Evolutionary conservation across 2,797 vertebrate species (phyloP).

Genomic region (Chrysocyon brachyurus): DNA sequence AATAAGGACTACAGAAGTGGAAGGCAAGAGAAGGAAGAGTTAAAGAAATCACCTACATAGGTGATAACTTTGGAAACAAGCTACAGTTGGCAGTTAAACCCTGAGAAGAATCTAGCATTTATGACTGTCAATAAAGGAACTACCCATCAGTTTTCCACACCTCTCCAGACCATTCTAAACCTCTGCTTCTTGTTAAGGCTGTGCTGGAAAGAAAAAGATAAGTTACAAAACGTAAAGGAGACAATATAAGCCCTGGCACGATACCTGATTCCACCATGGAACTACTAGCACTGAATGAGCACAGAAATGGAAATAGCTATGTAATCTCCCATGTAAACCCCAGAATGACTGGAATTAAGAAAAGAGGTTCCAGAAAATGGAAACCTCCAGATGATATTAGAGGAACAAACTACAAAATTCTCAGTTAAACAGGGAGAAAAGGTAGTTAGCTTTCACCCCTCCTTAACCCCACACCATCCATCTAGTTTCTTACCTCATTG

Average conservation of each 20-base stretch:
- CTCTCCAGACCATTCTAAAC: neutral
- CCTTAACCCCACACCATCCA: neutral
- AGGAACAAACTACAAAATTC: slow-evolving; percentile 34
- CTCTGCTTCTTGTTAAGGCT: slow-evolving; percentile 52
- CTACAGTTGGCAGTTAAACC: slow-evolving; percentile 39
- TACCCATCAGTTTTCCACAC: slow-evolving; percentile 14
- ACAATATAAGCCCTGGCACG: neutral
- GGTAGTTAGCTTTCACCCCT: neutral
- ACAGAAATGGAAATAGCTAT: neutral
- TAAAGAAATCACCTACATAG: slow-evolving; percentile 21
- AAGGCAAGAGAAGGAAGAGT: neutral
- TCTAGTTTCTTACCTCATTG: slow-evolving; percentile 93
- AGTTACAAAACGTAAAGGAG: slow-evolving; percentile 51
- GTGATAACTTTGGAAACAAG: slow-evolving; percentile 45
- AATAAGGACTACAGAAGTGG: neutral
- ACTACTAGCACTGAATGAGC: neutral
- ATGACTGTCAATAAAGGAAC: neutral
- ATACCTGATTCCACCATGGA: neutral
- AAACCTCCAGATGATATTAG: slow-evolving; percentile 45
- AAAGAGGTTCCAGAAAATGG: slow-evolving; percentile 59
- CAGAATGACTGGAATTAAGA: slow-evolving; percentile 51
- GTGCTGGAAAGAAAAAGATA: slow-evolving; percentile 45
- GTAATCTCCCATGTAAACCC: neutral
- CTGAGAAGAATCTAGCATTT: slow-evolving; percentile 36
- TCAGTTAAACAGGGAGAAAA: slow-evolving; percentile 8